Base-by-base conservation (phyloP, 2,888 invertebrate genomes). In the Flexamia atlantica region DNA sequence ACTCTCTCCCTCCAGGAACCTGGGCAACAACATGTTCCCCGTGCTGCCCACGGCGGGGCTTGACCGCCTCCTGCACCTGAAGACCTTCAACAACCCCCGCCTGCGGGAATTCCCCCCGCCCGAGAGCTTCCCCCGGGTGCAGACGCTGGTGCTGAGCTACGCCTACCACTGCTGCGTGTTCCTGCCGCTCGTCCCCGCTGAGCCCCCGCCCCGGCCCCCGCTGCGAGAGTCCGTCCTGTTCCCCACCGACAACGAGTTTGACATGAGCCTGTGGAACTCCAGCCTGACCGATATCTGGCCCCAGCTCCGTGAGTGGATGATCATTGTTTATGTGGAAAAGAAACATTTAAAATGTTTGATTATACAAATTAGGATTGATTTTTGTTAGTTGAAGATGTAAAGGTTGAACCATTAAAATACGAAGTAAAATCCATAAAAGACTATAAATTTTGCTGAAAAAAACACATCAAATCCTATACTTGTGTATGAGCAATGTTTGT, bases 91-190 rank as follows among this genome's bases (percentile, higher is more conserved):
- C 91, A 98, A 98, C 91, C 96, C 96, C 0, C 93, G 95, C 87
- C 92, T 98, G 86, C 92, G 95, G 60, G 96, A 96, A 88, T 98
- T 98, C 90, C 98, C 98, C 40, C 93, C 95, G 0, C 96, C 97
- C 0, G 95, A 96, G 86, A 92, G 94, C 82, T 97, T 98, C 90
- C 98, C 98, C 0, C 92, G 95, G 46, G 96, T 98, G 86, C 95
- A 91, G 86, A 89, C 90, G 0, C 89, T 93, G 30, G 94, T 96
- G 57, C 91, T 98, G 53, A 96, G 98, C 0, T 98, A 98, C 90
- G 98, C 98, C 87, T 99, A 98, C 91, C 98, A 99, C 90, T 99
- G 98, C 91, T 98, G 98, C 91, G 95, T 97, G 86, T 98, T 97
- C 91, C 90, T 96, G 88, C 94, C 95, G 70, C 90, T 94, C 87